Conservation (phyloP, 92 coral and sea anemone genomes). For the Epizoanthus ramosus region DNA sequence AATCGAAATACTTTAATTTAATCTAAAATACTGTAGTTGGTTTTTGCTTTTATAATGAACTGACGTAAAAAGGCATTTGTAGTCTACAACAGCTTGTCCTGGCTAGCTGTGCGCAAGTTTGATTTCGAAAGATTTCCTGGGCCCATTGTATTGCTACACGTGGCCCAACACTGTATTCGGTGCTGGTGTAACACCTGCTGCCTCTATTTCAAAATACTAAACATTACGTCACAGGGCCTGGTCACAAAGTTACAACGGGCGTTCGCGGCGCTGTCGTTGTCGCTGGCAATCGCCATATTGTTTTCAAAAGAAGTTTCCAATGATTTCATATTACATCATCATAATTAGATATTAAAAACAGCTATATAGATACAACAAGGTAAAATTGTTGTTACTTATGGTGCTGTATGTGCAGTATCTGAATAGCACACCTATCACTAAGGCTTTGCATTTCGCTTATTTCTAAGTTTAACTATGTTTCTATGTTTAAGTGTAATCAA, state of each 20-base stretch:
- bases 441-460: neutral
- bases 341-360: neutral
- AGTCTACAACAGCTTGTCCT: neutral
- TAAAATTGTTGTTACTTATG: neutral
- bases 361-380: neutral
- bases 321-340: slow-evolving; percentile 33
- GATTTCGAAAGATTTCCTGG: no score
- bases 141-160: neutral
- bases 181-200: neutral
- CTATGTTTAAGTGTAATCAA: slow-evolving; percentile 13
- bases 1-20: no score
- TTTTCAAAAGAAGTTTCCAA: neutral
- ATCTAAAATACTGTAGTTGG: no score
- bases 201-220: neutral
- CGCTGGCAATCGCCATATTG: slow-evolving; percentile 1
- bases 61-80: no score
- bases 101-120: no score
- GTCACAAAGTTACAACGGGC: neutral
- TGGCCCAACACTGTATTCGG: neutral
- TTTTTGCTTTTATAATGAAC: no score
- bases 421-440: no score
- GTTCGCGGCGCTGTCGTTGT: neutral
- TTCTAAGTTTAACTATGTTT: neutral
- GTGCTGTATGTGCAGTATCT: no score
- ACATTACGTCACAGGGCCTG: slow-evolving; percentile 32